Conservation (phyloP, 2,797 vertebrate genomes). For the Tiaroga cobitis region DNA sequence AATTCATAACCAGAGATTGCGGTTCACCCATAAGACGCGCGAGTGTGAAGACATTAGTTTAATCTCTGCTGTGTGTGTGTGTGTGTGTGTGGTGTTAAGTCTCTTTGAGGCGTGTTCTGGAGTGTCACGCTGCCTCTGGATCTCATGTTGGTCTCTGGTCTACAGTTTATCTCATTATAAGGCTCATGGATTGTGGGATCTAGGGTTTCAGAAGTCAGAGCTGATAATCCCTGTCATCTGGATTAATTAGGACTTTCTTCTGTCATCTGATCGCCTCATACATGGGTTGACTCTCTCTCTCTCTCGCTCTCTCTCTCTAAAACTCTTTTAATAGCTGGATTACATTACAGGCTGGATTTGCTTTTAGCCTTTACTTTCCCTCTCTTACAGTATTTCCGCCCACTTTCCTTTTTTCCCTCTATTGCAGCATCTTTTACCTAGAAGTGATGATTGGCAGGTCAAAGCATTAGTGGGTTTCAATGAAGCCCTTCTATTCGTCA, state of each 20-base stretch:
- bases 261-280: constrained; percentile 78
- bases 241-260: constrained; percentile 82
- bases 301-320: neutral
- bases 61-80: neutral
- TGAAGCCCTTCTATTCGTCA: neutral
- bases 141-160: constrained; percentile 25
- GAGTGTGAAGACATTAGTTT: constrained; percentile 12
- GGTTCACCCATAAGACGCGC: neutral
- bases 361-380: neutral
- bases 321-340: constrained; percentile 16
- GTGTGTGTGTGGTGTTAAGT: neutral
- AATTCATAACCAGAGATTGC: constrained; percentile 26
- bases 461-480: neutral
- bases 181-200: constrained; percentile 24
- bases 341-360: constrained; percentile 12
- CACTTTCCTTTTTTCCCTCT: neutral
- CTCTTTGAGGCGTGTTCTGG: constrained; percentile 9
- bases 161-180: constrained; percentile 44
- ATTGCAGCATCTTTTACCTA: neutral
- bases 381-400: neutral
- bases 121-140: constrained; percentile 21
- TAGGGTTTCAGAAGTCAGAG: constrained; percentile 4
- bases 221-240: constrained; percentile 58
- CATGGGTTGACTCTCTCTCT: constrained; percentile 44
- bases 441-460: neutral